Evolutionary conservation across 1,140 invertebrate genomes (phyloP), one percentile per base, ranked within the genome.

Genomic region (Sweltsa coloradensis): DNA sequence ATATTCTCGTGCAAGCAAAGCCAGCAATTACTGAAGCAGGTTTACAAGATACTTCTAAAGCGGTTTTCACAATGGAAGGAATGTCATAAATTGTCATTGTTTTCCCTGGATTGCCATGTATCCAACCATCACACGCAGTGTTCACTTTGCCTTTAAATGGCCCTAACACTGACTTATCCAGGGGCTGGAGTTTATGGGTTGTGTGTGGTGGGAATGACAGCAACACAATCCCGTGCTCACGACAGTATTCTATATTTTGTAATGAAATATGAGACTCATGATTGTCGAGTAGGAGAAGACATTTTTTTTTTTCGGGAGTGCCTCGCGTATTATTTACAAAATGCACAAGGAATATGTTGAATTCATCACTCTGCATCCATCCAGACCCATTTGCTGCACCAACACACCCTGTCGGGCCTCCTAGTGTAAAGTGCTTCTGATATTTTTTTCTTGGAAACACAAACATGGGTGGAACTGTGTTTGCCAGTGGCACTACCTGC

Each of bases 371-470:
- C 40, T 63, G 59, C 60, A 67, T 68, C 63, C 64, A 66, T 4
- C 61, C 62, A 22, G 60, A 62, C 6, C 54, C 41, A 56, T 67
- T 65, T 25, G 51, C 60, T 49, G 45, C 47, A 34, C 63, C 65
- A 44, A 47, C 31, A 25, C 47, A 50, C 55, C 65, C 68, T 18
- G 56, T 22, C 36, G 68, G 68, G 11, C 51, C 61, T 47, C 54
- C 54, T 23, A 43, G 53, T 5, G 65, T 37, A 34, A 59, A 54
- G 44, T 53, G 47, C 9, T 52, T 44, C 23, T 51, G 24, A 27
- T 52, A 64, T 41, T 55, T 55, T 14, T 55, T 52, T 23, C 62
- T 34, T 0, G 65, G 65, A 53, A 69, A 69, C 39, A 71, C 54
- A 22, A 71, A 56, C 22, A 64, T 54, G n/a, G 63, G 63, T 14